Evolutionary conservation across 2,797 vertebrate genomes (phyloP).

Genomic region (Euthynnus affinis): DNA sequence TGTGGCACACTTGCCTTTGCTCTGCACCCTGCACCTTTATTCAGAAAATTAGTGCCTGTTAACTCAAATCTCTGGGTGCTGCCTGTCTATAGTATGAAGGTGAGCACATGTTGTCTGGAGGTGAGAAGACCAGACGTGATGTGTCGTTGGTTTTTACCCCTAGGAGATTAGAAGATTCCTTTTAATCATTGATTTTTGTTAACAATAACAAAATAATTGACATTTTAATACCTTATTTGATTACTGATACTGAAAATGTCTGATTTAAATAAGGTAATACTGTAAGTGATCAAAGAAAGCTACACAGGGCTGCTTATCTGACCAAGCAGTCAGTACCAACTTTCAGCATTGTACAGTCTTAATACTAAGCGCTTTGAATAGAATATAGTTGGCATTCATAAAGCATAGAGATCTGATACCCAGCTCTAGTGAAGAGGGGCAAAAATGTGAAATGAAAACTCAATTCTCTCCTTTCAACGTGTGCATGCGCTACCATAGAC

Average conservation of each 20-base stretch:
- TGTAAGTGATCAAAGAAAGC: neutral
- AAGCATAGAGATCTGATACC: neutral
- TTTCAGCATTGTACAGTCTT: neutral
- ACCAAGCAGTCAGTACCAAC: too few relatives aligned
- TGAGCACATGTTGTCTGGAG: neutral
- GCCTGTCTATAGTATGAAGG: neutral
- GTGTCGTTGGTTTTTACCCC: neutral
- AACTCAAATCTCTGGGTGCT: neutral
- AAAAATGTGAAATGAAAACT: constrained; percentile 22
- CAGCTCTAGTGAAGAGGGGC: neutral
- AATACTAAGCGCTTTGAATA: neutral
- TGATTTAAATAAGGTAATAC: too few relatives aligned
- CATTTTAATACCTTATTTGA: neutral
- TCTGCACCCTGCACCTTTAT: too few relatives aligned
- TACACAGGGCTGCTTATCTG: neutral
- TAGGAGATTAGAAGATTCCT: neutral
- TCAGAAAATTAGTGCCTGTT: constrained; percentile 13
- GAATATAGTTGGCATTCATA: neutral
- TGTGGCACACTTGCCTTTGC: constrained; percentile 3
- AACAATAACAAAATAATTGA: neutral
- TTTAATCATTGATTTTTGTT: neutral
- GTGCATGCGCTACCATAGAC: neutral
- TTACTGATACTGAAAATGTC: neutral
- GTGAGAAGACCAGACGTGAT: neutral
- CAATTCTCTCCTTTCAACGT: neutral